Percentiles rank a stretch among this genome's conserved stretches.
These are phyloP conservation scores for Penaeus vannamei DNA, from an alignment of 1,140 invertebrate genomes.

Conservation along the genomic window DNA sequence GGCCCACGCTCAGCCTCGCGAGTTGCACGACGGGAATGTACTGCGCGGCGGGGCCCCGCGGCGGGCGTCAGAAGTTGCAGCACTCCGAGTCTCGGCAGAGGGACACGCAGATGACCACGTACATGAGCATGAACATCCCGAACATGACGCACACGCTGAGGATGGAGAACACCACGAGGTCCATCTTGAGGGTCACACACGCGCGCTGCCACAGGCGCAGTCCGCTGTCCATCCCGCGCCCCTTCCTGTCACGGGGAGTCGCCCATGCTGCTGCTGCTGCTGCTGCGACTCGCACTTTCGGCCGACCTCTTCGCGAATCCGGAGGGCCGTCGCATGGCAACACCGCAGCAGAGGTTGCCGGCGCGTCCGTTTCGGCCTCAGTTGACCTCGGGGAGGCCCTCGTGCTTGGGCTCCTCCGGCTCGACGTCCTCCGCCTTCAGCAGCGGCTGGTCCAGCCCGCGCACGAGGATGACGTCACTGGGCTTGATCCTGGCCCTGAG, in stretches of 20 bases:
- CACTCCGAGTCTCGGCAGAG: background rate
- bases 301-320: too few species aligned
- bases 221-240: background rate
- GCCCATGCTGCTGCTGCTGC: too few species aligned
- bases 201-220: background rate
- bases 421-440: conserved; percentile 1
- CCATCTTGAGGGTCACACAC: background rate
- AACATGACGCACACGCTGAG: conserved; percentile 9
- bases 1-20: too few species aligned
- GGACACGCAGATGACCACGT: conserved; percentile 20
- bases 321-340: too few species aligned
- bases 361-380: too few species aligned
- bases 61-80: background rate
- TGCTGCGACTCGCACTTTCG: too few species aligned
- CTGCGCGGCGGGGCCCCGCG: too few species aligned
- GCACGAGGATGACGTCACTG: conserved; percentile 22
- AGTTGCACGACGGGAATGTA: too few species aligned
- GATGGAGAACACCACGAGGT: conserved; percentile 12
- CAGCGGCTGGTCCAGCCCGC: conserved; percentile 17
- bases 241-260: too few species aligned
- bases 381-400: too few species aligned
- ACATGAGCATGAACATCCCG: conserved; percentile 14
- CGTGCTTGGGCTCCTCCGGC: background rate
- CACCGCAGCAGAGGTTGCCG: too few species aligned
- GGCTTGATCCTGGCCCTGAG: background rate